Evolutionary conservation across 2,888 invertebrate species (phyloP).

Genomic region (Dasysyrphus albostriatus): DNA sequence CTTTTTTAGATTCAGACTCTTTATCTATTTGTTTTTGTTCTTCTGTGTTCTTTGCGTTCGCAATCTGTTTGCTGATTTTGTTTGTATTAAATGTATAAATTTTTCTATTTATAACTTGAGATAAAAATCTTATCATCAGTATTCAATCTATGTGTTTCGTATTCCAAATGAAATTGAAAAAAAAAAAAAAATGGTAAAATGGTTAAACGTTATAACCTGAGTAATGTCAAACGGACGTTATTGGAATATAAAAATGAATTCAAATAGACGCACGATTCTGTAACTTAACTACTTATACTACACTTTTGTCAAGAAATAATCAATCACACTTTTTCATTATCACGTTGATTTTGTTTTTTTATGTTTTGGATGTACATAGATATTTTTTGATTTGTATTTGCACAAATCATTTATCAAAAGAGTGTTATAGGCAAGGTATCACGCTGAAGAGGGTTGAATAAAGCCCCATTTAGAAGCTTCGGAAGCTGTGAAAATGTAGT

Average conservation of each 20-base stretch:
- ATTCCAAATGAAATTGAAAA: conserved; percentile 24
- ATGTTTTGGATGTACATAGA: background rate
- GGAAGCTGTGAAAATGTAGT: background rate
- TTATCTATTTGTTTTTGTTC: conserved; percentile 28
- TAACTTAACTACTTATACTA: background rate
- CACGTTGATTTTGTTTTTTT: conserved; percentile 2
- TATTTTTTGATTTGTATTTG: background rate
- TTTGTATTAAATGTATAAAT: conserved; percentile 1
- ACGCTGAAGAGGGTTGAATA: background rate
- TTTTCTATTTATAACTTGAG: conserved; percentile 63
- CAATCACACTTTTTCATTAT: conserved; percentile 30
- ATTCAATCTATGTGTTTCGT: conserved; percentile 60
- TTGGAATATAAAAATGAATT: conserved; percentile 14
- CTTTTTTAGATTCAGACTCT: conserved; percentile 16
- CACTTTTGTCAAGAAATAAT: conserved; percentile 12
- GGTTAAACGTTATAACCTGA: conserved; percentile 9
- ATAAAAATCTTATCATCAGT: conserved; percentile 68
- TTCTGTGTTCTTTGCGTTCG: conserved; percentile 6
- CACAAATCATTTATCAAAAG: conserved; percentile 9
- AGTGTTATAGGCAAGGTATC: background rate
- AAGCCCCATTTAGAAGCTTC: background rate
- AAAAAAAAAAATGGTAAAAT: conserved; percentile 4
- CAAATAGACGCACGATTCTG: background rate
- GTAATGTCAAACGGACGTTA: conserved; percentile 28
- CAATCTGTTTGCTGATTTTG: conserved; percentile 8